Evolutionary conservation across 2,113 vertebrate genomes (phyloP).

Genomic region (Scartelaos histophorus): DNA sequence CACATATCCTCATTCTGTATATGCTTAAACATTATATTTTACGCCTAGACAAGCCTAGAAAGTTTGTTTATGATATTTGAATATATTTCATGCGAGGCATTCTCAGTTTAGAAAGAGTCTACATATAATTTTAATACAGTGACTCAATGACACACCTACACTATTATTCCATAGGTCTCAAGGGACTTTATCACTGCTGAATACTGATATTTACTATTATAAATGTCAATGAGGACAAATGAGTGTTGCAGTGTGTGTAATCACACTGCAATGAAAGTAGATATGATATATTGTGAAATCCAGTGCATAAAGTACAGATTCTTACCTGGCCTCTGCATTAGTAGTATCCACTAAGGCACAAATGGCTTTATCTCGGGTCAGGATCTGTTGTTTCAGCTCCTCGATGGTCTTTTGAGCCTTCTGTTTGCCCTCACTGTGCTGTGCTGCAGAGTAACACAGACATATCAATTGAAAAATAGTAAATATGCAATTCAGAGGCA

Average conservation of each 20-base stretch:
- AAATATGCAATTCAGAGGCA: not conserved
- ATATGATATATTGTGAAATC: not conserved
- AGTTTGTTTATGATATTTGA: not conserved
- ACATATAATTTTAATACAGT: not conserved
- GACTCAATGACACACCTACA: no score
- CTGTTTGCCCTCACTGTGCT: constrained; percentile 34
- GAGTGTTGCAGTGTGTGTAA: not conserved
- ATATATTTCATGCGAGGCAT: not conserved
- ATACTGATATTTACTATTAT: no score
- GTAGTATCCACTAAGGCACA: constrained; percentile 64
- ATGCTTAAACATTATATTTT: no score
- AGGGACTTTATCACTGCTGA: no score
- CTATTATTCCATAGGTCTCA: no score
- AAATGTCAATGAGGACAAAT: not conserved
- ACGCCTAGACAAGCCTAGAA: not conserved
- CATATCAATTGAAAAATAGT: not conserved
- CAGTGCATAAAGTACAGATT: not conserved
- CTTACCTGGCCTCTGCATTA: constrained; percentile 66
- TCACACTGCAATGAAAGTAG: not conserved
- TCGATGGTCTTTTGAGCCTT: constrained; percentile 42
- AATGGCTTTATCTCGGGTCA: constrained; percentile 65
- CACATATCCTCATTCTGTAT: no score
- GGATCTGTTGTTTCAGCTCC: constrained; percentile 56
- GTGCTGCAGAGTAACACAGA: constrained; percentile 35
- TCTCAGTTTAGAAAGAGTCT: not conserved